Evolutionary conservation across 1,140 invertebrate species (phyloP).

Genomic region (Brachionus calyciflorus): DNA sequence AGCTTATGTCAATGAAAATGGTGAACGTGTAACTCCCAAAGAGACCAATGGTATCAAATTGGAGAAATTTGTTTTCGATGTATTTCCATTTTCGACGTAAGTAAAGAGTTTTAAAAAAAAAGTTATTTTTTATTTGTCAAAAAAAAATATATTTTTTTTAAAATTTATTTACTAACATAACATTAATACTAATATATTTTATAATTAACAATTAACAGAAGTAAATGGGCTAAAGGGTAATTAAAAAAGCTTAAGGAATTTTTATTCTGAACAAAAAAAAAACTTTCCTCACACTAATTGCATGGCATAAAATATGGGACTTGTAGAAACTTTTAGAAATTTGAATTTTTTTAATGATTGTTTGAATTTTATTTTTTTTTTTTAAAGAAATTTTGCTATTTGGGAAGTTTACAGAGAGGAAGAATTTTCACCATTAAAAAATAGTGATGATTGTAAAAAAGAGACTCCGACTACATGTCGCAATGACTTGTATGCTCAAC

Average conservation of each 20-base stretch:
- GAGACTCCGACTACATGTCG: conserved; percentile 84
- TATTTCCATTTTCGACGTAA: conserved; percentile 82
- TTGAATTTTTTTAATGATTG: background rate
- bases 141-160: no score
- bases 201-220: background rate
- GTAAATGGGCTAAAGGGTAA: conserved; percentile 34
- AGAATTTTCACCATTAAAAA: conserved; percentile 96
- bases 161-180: background rate
- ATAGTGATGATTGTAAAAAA: conserved; percentile 70
- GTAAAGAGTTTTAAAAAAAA: no score
- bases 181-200: background rate
- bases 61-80: conserved; percentile 99
- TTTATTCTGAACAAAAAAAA: background rate
- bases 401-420: conserved; percentile 87
- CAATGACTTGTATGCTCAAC: conserved; percentile 74
- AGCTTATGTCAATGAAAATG: conserved; percentile 71
- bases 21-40: conserved; percentile 72
- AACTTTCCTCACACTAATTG: no score
- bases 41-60: conserved; percentile 94
- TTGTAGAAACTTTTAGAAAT: background rate
- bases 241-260: conserved; percentile 2
- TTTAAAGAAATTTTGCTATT: conserved; percentile 74
- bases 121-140: no score
- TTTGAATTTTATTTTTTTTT: conserved; percentile 36
- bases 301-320: no score